Percentiles rank a stretch among this genome's conserved stretches.
phyloP scores from a whole-genome alignment of 2,888 invertebrate genomes.

The Agonopterix arenella region DNA sequence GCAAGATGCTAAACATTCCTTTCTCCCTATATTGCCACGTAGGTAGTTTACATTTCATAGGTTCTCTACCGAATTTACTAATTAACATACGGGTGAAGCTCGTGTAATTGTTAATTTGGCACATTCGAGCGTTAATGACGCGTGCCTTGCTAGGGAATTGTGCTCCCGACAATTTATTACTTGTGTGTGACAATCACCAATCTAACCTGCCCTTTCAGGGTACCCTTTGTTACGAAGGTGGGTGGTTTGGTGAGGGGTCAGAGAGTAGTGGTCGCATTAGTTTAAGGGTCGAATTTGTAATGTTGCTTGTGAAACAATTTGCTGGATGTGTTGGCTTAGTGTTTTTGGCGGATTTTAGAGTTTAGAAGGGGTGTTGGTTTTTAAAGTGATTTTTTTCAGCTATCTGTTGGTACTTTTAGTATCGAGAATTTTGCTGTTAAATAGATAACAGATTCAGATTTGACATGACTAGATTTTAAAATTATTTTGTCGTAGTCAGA shows the following conservation, averaged over 20 bases:
- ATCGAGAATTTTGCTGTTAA: no score
- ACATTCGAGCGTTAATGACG: conserved; percentile 67
- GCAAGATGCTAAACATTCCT: background rate
- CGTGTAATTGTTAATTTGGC: conserved; percentile 71
- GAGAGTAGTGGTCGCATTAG: conserved; percentile 41
- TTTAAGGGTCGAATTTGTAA: conserved; percentile 49
- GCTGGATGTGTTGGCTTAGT: conserved; percentile 24
- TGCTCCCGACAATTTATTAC: conserved; percentile 43
- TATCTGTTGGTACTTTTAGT: background rate
- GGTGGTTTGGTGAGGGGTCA: conserved; percentile 10
- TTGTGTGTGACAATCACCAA: conserved; percentile 53
- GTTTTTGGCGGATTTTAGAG: conserved; percentile 11
- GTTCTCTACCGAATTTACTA: conserved; percentile 50
- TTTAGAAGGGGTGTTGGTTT: conserved; percentile 18
- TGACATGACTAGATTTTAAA: no score
- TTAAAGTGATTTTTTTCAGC: background rate
- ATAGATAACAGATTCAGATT: no score
- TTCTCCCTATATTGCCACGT: conserved; percentile 1
- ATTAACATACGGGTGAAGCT: conserved; percentile 57
- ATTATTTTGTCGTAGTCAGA: no score
- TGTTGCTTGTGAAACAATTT: conserved; percentile 55
- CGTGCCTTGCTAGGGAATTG: conserved; percentile 35
- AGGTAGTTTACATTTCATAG: conserved; percentile 2
- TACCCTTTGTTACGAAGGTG: background rate
- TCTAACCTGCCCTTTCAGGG: conserved; percentile 18